Conservation (phyloP, 2,113 vertebrate genomes). For the Meriones unguiculatus region DNA sequence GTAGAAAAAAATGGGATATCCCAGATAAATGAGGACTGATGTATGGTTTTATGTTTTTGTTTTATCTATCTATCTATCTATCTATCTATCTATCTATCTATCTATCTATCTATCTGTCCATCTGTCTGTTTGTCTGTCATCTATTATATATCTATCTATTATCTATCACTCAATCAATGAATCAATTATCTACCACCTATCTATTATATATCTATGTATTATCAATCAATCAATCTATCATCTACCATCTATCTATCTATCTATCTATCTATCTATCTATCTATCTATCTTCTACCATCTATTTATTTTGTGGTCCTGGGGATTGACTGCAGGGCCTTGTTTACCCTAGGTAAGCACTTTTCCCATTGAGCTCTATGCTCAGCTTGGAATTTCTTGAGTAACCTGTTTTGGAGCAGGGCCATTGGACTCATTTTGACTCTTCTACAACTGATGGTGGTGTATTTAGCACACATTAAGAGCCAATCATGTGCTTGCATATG, state of each 20-base stretch:
- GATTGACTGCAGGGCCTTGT: neutral
- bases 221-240: no score
- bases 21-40: neutral
- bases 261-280: neutral
- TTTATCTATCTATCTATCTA: no score
- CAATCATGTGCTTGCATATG: neutral
- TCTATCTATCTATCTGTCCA: neutral
- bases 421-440: neutral
- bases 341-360: neutral
- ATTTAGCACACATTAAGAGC: neutral
- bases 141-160: no score
- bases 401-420: neutral
- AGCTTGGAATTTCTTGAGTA: neutral
- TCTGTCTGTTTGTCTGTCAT: no score
- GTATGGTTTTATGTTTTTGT: neutral
- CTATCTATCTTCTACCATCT: neutral
- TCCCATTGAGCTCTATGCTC: neutral
- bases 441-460: neutral
- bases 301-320: neutral
- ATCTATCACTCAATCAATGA: neutral
- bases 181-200: no score
- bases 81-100: neutral
- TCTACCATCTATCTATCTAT: no score
- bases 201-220: neutral
- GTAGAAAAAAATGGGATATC: slow-evolving; percentile 9